phyloP scores from a whole-genome alignment of 1,140 invertebrate genomes.

The Lordiphosa collinella region DNA sequence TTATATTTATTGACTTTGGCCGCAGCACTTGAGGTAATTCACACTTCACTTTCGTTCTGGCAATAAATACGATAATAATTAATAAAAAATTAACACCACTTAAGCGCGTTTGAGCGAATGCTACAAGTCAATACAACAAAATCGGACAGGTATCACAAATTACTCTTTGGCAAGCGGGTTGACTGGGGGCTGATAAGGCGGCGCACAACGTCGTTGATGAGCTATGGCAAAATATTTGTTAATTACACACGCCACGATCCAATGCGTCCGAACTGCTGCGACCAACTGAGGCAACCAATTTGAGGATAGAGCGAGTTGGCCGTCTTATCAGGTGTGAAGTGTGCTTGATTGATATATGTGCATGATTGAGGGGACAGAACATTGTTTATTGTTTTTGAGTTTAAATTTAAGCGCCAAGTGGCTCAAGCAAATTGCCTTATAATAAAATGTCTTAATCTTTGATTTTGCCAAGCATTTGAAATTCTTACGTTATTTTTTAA shows the following conservation, averaged over 20 bases:
- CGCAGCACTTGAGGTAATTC: constrained; percentile 42
- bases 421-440: too few species aligned
- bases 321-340: constrained; percentile 30
- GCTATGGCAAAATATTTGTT: constrained; percentile 4
- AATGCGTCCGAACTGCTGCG: constrained; percentile 37
- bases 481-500: too few species aligned
- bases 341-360: constrained; percentile 3
- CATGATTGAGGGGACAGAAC: constrained; percentile 9
- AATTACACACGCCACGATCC: constrained; percentile 28
- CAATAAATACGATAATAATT: constrained; percentile 76
- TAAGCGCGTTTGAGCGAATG: constrained; percentile 50
- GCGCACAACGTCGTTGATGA: constrained; percentile 30
- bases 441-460: too few species aligned
- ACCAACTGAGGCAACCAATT: constrained; percentile 48
- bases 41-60: constrained; percentile 55
- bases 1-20: neutral
- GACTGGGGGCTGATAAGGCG: constrained; percentile 50
- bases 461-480: too few species aligned
- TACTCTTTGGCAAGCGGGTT: constrained; percentile 55
- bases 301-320: constrained; percentile 4
- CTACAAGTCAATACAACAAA: constrained; percentile 61
- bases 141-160: constrained; percentile 74
- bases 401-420: neutral
- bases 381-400: constrained; percentile 16
- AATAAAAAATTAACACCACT: constrained; percentile 76